Conservation (phyloP, 2,888 invertebrate genomes). For the Autographa gamma region DNA sequence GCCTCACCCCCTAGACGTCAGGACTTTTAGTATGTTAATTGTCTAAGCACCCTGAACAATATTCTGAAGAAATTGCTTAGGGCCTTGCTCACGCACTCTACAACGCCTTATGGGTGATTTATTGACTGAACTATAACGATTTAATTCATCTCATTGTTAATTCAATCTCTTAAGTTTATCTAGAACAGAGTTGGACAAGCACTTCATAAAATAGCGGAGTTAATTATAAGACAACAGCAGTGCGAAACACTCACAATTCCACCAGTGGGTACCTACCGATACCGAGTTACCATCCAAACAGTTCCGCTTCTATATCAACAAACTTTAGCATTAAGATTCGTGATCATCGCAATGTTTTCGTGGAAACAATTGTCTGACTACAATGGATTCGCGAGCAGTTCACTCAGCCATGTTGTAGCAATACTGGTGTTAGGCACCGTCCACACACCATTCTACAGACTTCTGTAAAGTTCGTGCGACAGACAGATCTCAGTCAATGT, state of each 20-base stretch:
- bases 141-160: not conserved
- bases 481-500: no score
- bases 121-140: no score
- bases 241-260: not conserved
- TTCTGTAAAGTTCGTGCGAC: not conserved
- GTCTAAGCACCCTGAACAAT: no score
- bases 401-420: not conserved
- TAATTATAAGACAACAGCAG: not conserved
- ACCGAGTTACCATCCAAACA: not conserved
- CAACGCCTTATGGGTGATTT: no score
- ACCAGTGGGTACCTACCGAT: no score
- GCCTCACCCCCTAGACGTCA: no score
- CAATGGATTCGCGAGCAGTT: not conserved
- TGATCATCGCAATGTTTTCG: not conserved
- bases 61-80: no score
- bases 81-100: no score
- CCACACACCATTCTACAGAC: not conserved
- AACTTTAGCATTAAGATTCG: not conserved
- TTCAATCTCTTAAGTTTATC: not conserved
- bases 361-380: not conserved
- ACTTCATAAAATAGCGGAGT: conserved; percentile 1
- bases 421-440: not conserved
- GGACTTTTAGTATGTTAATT: no score
- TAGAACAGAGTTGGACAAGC: not conserved
- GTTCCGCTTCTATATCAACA: not conserved